Base-by-base conservation (phyloP, 1,140 invertebrate species). In the Pemphigus obesinymphae region DNA sequence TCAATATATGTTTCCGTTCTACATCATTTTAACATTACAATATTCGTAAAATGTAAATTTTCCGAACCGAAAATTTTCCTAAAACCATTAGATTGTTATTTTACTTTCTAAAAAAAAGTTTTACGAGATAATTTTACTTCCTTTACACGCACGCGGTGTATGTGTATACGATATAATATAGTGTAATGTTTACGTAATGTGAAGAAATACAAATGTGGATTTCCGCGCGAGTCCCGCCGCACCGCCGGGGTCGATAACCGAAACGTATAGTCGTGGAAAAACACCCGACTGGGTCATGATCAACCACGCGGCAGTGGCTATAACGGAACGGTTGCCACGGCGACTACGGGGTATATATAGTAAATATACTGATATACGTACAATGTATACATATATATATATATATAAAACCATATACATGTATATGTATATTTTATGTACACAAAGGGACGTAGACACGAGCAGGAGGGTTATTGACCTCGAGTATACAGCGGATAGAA, bases 271-370 rank as follows among this genome's bases (percentile, higher is more conserved):
- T 53, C 37, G 53, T 63, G 76, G 76, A 80, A 80, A 78, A 80
- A 63, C 76, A 43, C 53, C 23, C 76, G 76, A 80, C 76, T 80
- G 76, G 76, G 76, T 80, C 76, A 80, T 80, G 76, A 80, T 55
- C 76, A 80, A 78, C 48, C 53, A 23, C 76, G 76, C 76, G 76
- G 37, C 37, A 17, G 55, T 50, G 20, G 55, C 26, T 34, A 29
- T n/a, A 58, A 58, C 34, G 8, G 34, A 29, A 40, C 37, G 37
- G 76, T 80, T 80, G 5, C 76, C 53, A 61, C 8, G 55, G 34
- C 26, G 7, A 80, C 26, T 1, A 31, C 43, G 26, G 43, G 70
- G 43, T 68, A 37, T n/a, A 5, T 48, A 48, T 50, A 50, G 6
- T 3, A 50, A 13, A 15, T 15, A 11, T 48, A 48, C 45, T 2